Evolutionary conservation across 2,888 invertebrate genomes (phyloP).

Genomic region (Agelastica alni): DNA sequence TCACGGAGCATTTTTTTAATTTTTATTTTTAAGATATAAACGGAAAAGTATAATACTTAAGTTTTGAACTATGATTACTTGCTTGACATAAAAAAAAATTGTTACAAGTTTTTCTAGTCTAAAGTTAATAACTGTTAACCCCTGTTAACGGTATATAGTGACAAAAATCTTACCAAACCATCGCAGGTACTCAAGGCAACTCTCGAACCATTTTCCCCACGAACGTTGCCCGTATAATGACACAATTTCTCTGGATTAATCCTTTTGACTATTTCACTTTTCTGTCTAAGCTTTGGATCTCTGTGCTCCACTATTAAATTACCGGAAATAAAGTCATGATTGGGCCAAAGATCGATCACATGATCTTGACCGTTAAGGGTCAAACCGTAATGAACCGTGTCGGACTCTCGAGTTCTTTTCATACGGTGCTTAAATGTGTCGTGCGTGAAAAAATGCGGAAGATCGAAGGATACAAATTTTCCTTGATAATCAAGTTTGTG

Average conservation of each 20-base stretch:
- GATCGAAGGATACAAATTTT: slow-evolving; percentile 55
- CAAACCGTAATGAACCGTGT: slow-evolving; percentile 49
- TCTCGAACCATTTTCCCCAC: slow-evolving; percentile 54
- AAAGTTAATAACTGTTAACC: too few relatives aligned
- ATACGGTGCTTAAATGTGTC: slow-evolving; percentile 19
- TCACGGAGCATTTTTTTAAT: too few relatives aligned
- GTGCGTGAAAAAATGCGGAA: slow-evolving; percentile 57
- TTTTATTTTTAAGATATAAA: too few relatives aligned
- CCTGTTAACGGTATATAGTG: too few relatives aligned
- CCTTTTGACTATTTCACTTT: slow-evolving; percentile 43
- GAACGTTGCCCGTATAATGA: slow-evolving; percentile 60
- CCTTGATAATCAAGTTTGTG: slow-evolving; percentile 55
- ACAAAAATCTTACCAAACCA: slow-evolving; percentile 54
- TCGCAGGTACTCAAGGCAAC: slow-evolving; percentile 61
- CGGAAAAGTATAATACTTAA: too few relatives aligned
- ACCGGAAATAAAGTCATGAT: slow-evolving; percentile 59
- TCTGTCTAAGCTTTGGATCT: slow-evolving; percentile 43
- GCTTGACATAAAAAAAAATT: too few relatives aligned
- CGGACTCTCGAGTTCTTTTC: slow-evolving; percentile 40
- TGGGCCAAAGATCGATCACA: slow-evolving; percentile 59
- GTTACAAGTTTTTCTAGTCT: too few relatives aligned
- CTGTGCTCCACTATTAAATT: slow-evolving; percentile 50
- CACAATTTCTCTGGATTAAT: slow-evolving; percentile 51
- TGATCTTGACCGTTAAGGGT: slow-evolving; percentile 49
- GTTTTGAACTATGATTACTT: too few relatives aligned